Conservation (phyloP, 1,140 invertebrate genomes). For the Drosophila athabasca region DNA sequence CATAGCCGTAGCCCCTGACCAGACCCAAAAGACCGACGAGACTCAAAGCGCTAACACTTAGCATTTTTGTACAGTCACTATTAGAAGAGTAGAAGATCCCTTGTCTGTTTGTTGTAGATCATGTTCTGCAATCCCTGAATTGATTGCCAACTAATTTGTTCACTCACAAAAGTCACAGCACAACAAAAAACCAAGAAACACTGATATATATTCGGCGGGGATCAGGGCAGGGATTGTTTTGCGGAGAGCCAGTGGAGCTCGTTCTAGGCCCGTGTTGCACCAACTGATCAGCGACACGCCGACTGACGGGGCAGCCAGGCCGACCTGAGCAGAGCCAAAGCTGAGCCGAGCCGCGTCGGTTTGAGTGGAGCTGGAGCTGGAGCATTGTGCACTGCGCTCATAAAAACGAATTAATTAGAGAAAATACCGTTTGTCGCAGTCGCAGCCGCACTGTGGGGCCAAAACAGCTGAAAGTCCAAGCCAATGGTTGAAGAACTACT, state of each 20-base stretch:
- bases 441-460: slow-evolving; percentile 48
- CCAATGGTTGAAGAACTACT: too few relatives aligned
- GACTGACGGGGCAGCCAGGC: slow-evolving; percentile 1
- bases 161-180: slow-evolving; percentile 1
- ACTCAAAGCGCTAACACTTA: background rate
- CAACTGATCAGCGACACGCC: slow-evolving; percentile 57
- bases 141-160: background rate
- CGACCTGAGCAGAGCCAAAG: background rate
- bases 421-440: slow-evolving; percentile 64
- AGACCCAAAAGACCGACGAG: slow-evolving; percentile 13
- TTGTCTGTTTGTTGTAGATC: too few relatives aligned
- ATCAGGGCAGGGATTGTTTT: background rate
- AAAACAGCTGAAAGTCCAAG: too few relatives aligned
- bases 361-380: background rate
- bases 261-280: slow-evolving; percentile 71
- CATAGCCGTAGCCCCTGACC: background rate
- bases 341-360: background rate
- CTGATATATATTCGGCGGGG: slow-evolving; percentile 2
- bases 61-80: slow-evolving; percentile 25
- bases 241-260: slow-evolving; percentile 39
- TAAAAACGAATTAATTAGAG: slow-evolving; percentile 76
- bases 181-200: slow-evolving; percentile 16
- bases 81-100: slow-evolving; percentile 17
- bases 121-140: too few relatives aligned
- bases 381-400: slow-evolving; percentile 35